A percentile compares a stretch with the other conserved stretches of the same genome.
Evolutionary conservation across 2,797 vertebrate genomes (phyloP).

Genomic region (Amphiprion clarkii): DNA sequence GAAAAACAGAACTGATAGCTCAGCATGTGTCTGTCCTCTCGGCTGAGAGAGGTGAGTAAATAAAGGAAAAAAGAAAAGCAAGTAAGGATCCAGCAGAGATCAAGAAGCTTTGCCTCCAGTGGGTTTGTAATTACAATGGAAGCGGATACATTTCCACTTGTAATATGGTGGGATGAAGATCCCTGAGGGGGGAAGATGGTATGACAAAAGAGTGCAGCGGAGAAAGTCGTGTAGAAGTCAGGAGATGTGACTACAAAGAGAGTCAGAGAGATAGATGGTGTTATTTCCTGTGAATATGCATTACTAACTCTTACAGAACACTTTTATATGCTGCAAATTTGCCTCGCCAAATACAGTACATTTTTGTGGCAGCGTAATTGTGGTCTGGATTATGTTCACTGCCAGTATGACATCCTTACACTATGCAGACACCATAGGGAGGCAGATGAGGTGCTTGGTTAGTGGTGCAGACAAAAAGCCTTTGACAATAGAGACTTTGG

Average conservation of each 20-base stretch:
- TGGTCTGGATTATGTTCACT: conserved; percentile 19
- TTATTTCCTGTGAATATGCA: conserved; percentile 29
- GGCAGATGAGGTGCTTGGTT: conserved; percentile 1
- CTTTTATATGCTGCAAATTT: background rate
- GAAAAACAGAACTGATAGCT: conserved; percentile 76
- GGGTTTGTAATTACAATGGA: conserved; percentile 81
- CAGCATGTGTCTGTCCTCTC: conserved; percentile 74
- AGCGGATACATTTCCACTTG: conserved; percentile 80
- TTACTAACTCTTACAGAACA: conserved; percentile 6
- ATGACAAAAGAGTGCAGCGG: conserved; percentile 53
- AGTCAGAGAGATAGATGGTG: conserved; percentile 14
- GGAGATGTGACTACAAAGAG: conserved; percentile 46
- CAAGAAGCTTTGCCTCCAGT: conserved; percentile 81
- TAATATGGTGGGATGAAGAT: conserved; percentile 77
- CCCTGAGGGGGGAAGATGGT: conserved; percentile 49
- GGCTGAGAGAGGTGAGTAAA: conserved; percentile 75
- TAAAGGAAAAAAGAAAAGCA: conserved; percentile 64
- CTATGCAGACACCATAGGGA: background rate
- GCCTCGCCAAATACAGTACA: background rate
- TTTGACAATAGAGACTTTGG: background rate
- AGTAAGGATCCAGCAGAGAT: conserved; percentile 77
- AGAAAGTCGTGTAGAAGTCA: conserved; percentile 73
- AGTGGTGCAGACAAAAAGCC: background rate
- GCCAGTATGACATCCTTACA: background rate
- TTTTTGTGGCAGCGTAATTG: conserved; percentile 24